Evolutionary conservation across 2,888 invertebrate species (phyloP), one percentile per base, ranked within the genome.

Genomic region (Taenaris catops): DNA sequence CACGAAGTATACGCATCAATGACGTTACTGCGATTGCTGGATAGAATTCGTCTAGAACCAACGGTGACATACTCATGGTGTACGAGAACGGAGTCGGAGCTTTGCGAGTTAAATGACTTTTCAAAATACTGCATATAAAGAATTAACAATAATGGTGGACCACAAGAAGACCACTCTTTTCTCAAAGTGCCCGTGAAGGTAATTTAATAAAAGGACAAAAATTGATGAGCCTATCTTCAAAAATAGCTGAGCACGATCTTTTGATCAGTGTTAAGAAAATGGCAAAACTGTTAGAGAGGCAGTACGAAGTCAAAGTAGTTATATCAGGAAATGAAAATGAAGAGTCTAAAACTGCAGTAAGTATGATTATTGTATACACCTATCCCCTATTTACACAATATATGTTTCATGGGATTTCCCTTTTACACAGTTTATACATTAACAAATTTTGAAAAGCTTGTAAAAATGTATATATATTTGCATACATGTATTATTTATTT

Each of bases 11-110:
- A 51, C 94, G 90, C 95, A 99, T 97, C 14, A 99, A 86, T 0
- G 96, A 97, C 0, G 96, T 95, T 38, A 99, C 95, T 1, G 98
- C 97, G 42, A 99, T 95, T 0, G 98, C 97, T 4, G 98, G 96
- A 80, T 99, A 99, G 76, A 98, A 99, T 71, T 99, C 99, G 53
- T 99, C 98, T 29, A 99, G 83, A 7, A 93, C 91, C 21, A 90
- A 87, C 0, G 94, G 93, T 17, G 94, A 93, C 96, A 98, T 97
- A 60, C 94, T 97, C n/a, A n/a, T n/a, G n/a, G n/a, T n/a, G n/a
- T n/a, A n/a, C n/a, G n/a, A n/a, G n/a, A n/a, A n/a, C n/a, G n/a
- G n/a, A n/a, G n/a, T n/a, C n/a, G n/a, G n/a, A n/a, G n/a, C n/a
- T n/a, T n/a, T n/a, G n/a, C n/a, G n/a, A n/a, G n/a, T n/a, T n/a